These are phyloP conservation scores for Drosophila truncata DNA, from an alignment of 1,140 invertebrate species.

Conservation along the genomic window DNA sequence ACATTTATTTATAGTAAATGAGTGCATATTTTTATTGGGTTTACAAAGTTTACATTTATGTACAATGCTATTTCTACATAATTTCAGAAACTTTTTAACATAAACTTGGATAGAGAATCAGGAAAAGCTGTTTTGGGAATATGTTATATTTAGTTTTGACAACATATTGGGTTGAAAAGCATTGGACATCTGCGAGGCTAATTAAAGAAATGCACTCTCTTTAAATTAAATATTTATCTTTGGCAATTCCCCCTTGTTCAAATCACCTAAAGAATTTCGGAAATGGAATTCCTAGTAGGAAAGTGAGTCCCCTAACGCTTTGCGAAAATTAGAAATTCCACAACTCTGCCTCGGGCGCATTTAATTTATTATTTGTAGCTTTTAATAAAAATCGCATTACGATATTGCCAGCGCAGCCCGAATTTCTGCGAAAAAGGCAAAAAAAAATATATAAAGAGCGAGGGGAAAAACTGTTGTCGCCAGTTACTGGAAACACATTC, in stretches of 20 bases:
- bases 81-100: neutral
- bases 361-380: conserved; percentile 46
- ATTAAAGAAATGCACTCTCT: neutral
- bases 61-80: neutral
- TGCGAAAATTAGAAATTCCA: conserved; percentile 31
- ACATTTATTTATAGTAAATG: neutral
- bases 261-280: conserved; percentile 8
- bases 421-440: conserved; percentile 17
- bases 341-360: conserved; percentile 1
- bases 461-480: conserved; percentile 15
- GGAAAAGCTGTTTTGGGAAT: neutral
- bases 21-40: neutral
- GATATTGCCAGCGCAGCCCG: conserved; percentile 38
- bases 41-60: neutral
- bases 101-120: too few relatives aligned
- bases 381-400: conserved; percentile 58
- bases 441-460: neutral
- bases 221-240: neutral
- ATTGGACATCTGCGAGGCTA: too few relatives aligned
- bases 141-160: neutral
- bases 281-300: neutral
- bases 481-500: conserved; percentile 66
- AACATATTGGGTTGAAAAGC: neutral
- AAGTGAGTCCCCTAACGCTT: neutral
- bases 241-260: neutral